Conservation (phyloP, 2,888 invertebrate species). For the Thereva unica region DNA sequence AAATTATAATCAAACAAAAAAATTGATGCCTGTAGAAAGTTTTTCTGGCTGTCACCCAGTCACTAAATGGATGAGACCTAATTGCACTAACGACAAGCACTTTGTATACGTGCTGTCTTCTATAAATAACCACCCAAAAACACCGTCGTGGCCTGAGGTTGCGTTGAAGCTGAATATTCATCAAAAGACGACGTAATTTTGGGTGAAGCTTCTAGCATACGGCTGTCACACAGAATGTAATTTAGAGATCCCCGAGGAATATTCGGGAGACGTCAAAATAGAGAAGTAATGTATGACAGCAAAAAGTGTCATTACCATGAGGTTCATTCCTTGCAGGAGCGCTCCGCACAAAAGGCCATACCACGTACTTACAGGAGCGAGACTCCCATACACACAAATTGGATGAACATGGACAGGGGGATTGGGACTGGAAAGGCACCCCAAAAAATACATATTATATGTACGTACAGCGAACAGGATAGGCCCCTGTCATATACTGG, state of each 20-base stretch:
- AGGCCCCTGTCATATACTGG: conserved; percentile 30
- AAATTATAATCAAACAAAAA: no score
- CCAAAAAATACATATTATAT: background rate
- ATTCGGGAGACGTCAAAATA: conserved; percentile 30
- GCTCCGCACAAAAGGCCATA: no score
- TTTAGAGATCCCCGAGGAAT: conserved; percentile 32
- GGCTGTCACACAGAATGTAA: conserved; percentile 32
- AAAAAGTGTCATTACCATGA: conserved; percentile 35
- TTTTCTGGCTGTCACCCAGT: conserved; percentile 21
- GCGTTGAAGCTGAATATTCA: conserved; percentile 32
- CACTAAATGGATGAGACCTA: conserved; percentile 33
- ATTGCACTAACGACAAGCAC: conserved; percentile 35
- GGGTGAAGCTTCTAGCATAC: conserved; percentile 13
- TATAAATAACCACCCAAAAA: background rate
- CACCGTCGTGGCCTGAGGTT: conserved; percentile 11
- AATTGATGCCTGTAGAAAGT: no score
- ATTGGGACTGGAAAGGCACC: conserved; percentile 17
- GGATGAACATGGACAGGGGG: background rate
- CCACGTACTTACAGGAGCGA: no score
- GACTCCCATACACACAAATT: no score
- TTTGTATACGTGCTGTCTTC: conserved; percentile 17
- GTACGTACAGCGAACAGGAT: background rate
- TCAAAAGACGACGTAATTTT: conserved; percentile 31
- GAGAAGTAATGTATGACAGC: conserved; percentile 34
- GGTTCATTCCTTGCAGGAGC: conserved; percentile 26